Base-by-base conservation (phyloP, 2,797 vertebrate genomes). In the Rhinophrynus dorsalis region DNA sequence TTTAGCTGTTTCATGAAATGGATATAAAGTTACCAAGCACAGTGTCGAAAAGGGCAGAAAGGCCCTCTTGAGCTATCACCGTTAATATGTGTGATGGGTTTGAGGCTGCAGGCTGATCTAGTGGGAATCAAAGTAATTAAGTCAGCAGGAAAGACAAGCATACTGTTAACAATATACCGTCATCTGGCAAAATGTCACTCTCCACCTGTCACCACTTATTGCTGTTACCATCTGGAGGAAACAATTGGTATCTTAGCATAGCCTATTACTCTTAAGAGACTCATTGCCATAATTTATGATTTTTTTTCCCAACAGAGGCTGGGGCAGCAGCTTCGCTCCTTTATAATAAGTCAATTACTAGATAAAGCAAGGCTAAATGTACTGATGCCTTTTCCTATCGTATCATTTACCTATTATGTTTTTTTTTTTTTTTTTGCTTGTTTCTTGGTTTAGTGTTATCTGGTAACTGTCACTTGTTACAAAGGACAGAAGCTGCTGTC, bases 171-270 rank as follows among this genome's bases (percentile, higher is more conserved):
- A 0, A 50, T 24, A 0, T 0, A 0, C 40, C 12, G 48, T 33
- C 18, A 12, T 9, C 54, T 35, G 13, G 2, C 60, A 40, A 4
- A 18, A 26, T 13, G 63, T 35, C 15, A 0, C 38, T 5, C 0
- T 35, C 64, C 6, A 58, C 55, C 23, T 70, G 55, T 40, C 57
- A 55, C 21, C 44, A 48, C 2, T 1, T 61, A 33, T 38, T 67
- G 45, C n/a, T 0, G 2, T 67, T 74, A 32, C 0, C 24, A 64
- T 48, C 24, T 3, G 2, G 30, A 40, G 37, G 15, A n/a, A 21
- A 66, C 15, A 27, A 66, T 44, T 55, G 50, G 35, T 55, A 52
- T 45, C 38, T 12, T 12, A 52, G 24, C 20, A 6, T 17, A n/a
- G 35, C 9, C 7, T 30, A 20, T 42, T n/a, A 44, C 30, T 15